Percentiles rank a stretch among this genome's conserved stretches.
Evolutionary conservation across 2,888 invertebrate genomes (phyloP).

Genomic region (Byasa hedistus): DNA sequence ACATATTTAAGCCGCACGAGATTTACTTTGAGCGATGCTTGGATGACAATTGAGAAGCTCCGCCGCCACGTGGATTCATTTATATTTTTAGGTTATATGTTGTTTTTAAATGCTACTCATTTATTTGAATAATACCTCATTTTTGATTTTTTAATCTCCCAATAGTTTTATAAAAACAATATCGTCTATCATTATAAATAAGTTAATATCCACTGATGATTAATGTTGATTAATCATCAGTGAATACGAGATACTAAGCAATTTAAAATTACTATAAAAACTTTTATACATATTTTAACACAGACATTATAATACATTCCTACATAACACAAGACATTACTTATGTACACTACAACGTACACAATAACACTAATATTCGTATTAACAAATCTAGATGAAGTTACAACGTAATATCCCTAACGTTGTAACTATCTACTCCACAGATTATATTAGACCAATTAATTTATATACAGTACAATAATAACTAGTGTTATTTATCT

Average conservation of each 20-base stretch:
- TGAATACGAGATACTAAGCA: no score
- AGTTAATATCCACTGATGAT: no score
- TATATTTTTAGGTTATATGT: conserved; percentile 14
- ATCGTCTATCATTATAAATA: no score
- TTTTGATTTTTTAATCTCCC: not conserved
- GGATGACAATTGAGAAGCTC: conserved; percentile 28
- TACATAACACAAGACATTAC: not conserved
- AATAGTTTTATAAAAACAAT: no score
- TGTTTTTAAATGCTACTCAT: not conserved
- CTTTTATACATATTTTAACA: not conserved
- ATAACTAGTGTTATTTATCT: no score
- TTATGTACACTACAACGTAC: not conserved
- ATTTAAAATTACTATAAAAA: not conserved
- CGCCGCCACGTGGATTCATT: conserved; percentile 10
- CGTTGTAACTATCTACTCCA: not conserved
- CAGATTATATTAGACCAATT: no score
- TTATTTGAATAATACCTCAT: not conserved
- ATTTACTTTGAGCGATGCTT: conserved; percentile 62
- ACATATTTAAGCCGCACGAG: conserved; percentile 54
- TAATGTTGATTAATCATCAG: no score
- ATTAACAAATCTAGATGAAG: not conserved
- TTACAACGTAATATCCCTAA: not conserved
- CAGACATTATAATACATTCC: not conserved
- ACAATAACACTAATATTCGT: not conserved
- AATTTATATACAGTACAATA: no score